Conservation (phyloP, 30 jellyfish, hydroid and myxozoan species). For the Aurelia aurita complex sp. Pacific region DNA sequence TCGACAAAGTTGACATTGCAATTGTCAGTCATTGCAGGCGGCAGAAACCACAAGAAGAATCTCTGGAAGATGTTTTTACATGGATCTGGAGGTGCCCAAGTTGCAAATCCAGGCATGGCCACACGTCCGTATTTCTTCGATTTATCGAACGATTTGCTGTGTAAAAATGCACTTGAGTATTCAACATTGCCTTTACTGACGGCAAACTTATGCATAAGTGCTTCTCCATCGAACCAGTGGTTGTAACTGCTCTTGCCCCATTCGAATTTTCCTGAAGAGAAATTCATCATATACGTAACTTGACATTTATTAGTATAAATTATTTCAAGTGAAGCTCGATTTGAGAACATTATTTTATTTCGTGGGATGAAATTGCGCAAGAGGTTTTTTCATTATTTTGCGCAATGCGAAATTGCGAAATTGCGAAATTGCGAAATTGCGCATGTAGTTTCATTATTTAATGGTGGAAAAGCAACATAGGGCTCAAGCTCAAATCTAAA, state of each 20-base stretch:
- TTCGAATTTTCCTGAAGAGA: conserved; percentile 49
- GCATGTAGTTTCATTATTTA: no score
- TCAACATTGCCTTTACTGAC: conserved; percentile 49
- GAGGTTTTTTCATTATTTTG: no score
- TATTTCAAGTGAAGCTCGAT: no score
- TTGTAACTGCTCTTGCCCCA: conserved; percentile 66
- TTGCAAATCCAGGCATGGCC: not conserved
- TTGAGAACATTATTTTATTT: no score
- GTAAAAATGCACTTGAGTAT: not conserved
- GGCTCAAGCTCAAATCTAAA: no score
- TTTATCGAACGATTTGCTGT: not conserved
- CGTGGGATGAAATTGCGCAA: no score
- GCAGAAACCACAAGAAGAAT: conserved; percentile 4
- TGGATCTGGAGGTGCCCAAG: conserved; percentile 70
- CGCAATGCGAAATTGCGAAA: no score
- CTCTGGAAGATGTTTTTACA: conserved; percentile 59
- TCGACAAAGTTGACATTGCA: conserved; percentile 45
- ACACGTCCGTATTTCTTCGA: not conserved
- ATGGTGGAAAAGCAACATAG: no score
- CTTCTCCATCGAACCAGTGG: conserved; percentile 85
- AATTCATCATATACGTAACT: not conserved
- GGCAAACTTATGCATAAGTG: conserved; percentile 50
- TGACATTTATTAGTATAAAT: no score
- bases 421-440: no score
- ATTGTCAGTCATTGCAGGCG: conserved; percentile 20